Evolutionary conservation across 2,888 invertebrate species (phyloP), one percentile per base, ranked within the genome.

Genomic region (Zhengitettix transpicula): DNA sequence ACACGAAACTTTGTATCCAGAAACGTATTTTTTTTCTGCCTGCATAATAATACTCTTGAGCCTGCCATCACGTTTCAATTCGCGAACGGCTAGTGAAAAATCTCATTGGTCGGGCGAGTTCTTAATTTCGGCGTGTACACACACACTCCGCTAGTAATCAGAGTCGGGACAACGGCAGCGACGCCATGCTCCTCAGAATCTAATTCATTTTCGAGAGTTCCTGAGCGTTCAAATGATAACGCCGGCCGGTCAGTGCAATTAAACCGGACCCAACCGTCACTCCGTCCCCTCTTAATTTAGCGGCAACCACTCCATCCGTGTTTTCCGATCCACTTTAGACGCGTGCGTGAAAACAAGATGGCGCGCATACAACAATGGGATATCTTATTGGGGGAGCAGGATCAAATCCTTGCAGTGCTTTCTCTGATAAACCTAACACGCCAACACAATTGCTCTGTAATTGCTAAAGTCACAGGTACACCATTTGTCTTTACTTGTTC

Each of bases 341-440:
- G 47, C 47, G 47, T 14, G 47, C n/a, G 55, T 58, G 44, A 54
- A 40, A 40, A 57, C 17, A 60, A 55, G 58, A 40, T 57, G 42
- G 57, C 53, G 44, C 14, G 40, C 55, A 40, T 17, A 40, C 55
- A n/a, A 56, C 41, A 41, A 56, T 42, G 42, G 56, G 41, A 41
- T 42, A 56, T 42, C n/a, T 56, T 56, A 42, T 42, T 42, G 56
- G 41, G 12, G 41, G 42, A 40, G 41, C 47, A 12, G 47, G 47
- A 12, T 47, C 47, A 12, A n/a, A 47, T 47, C 47, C 47, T 47
- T 47, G 47, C 47, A 12, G 47, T n/a, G 47, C 47, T 47, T n/a
- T 47, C 47, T 47, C 47, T 47, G 47, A 47, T 47, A 47, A 47
- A 47, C 47, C 47, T n/a, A 47, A 47, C 47, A 47, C 47, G 47